phyloP scores from a whole-genome alignment of 1,140 invertebrate species.

The Oppia nitens region DNA sequence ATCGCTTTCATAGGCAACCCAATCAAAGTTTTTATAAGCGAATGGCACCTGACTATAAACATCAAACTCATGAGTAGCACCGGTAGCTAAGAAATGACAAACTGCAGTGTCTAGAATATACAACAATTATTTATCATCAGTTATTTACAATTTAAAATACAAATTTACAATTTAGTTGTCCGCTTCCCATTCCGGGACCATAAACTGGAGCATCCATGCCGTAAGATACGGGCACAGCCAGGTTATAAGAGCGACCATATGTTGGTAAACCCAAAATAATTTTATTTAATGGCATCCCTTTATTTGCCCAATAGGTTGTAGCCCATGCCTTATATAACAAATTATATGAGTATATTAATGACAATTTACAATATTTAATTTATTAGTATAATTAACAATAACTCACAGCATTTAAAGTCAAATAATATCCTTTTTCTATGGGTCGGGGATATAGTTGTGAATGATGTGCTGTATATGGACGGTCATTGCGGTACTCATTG shows the following conservation, averaged over 20 bases:
- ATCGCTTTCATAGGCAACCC: conserved; percentile 72
- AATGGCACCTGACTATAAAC: conserved; percentile 56
- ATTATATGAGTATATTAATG: neutral
- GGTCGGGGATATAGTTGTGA: conserved; percentile 44
- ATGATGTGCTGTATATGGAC: conserved; percentile 54
- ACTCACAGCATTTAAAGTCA: conserved; percentile 50
- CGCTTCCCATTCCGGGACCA: conserved; percentile 43
- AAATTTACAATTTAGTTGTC: conserved; percentile 19
- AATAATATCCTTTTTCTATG: conserved; percentile 44
- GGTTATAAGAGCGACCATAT: conserved; percentile 64
- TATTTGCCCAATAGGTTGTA: conserved; percentile 53
- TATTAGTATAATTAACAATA: neutral
- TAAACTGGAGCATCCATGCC: conserved; percentile 48
- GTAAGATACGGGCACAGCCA: conserved; percentile 47
- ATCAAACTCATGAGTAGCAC: conserved; percentile 36
- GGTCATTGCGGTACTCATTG: conserved; percentile 14
- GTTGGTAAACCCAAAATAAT: conserved; percentile 73
- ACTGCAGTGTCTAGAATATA: conserved; percentile 18
- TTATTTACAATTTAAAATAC: too few relatives aligned
- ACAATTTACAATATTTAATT: neutral
- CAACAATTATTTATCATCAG: too few relatives aligned
- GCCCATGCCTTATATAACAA: conserved; percentile 43
- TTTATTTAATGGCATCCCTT: conserved; percentile 63
- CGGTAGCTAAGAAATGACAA: conserved; percentile 19
- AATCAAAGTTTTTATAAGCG: conserved; percentile 49